Evolutionary conservation across 2,113 vertebrate genomes (phyloP), one percentile per base, ranked within the genome.

Genomic region (Labeo catla): DNA sequence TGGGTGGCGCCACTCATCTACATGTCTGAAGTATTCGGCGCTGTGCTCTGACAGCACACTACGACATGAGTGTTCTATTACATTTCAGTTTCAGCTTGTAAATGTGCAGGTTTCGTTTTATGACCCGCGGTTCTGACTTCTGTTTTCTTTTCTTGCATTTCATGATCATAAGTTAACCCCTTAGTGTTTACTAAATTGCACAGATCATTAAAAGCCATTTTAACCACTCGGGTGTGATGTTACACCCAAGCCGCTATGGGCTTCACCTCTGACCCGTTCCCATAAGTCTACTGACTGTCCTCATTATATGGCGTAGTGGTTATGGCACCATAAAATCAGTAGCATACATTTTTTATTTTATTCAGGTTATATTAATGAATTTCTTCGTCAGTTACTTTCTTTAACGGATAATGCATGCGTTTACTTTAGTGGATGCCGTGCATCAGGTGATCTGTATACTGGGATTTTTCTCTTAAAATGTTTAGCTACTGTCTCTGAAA

Each of bases 51-150:
- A 59, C 57, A 59, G 15, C 77, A 61, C 3, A 45, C 21, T 43
- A 19, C 61, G 54, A 61, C 45, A 65, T 6, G 3, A 63, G 57
- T 61, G 54, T 45, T 81, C n/a, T 3, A 16, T 81, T 23, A 81
- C 78, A 65, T n/a, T 65, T 63, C 8, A 28, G 11, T 80, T 80
- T 63, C 10, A 63, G 78, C 77, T 45, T 61, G 36, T 63, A 45
- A 79, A 54, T 10, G 12, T 76, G 28, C 16, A 11, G 28, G 34
- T 76, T 34, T 5, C 10, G 19, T 13, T 52, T 19, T 54, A 7
- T 80, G 19, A 23, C 19, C 21, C 6, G 5, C 5, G 13, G 15
- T 13, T 7, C 11, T n/a, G 16, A 80, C 10, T 23, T 43, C 9
- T 76, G 6, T 50, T 65, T 65, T 23, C 21, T 19, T 13, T 16